Evolutionary conservation across 2,797 vertebrate species (phyloP), one percentile per base, ranked within the genome.

Genomic region (Iguana delicatissima): DNA sequence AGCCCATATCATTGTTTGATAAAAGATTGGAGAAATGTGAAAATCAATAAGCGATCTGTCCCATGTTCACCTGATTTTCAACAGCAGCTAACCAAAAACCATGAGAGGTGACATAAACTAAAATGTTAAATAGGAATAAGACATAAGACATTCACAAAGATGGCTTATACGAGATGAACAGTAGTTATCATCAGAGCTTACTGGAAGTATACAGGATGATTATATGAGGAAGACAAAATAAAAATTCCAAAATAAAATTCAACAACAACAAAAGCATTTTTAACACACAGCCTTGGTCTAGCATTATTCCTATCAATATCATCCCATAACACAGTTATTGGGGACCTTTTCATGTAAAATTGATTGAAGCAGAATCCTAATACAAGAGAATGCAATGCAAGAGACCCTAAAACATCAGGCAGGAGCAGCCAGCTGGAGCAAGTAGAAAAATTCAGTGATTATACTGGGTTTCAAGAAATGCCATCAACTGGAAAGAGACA

Each of bases 231-330:
- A n/a, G 20, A 22, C 7, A 74, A 74, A 38, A 38, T 50, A 42
- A 50, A 29, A 20, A 46, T 79, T 14, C 26, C 26, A 26, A 10
- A 26, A 26, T 79, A 24, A 50, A 50, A 79, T 46, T 5, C 38
- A 79, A 79, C 38, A 13, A 24, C 1, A 77, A 79, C 12, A 14
- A 46, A 46, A 46, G 42, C 4, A 13, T 46, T 77, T 73, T 35
- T n/a, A 55, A 24, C 32, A 35, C 22, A 57, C 35, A 74, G 6
- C 29, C 38, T 77, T 84, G 73, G 24, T 64, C 73, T 32, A 79
- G 46, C 59, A 67, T 5, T 46, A 84, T 85, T 84, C 87, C 59
- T 79, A 89, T 38, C 14, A 52, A 67, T 85, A 42, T 55, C 50
- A 67, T 50, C 38, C 8, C 38, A 26, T 38, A 50, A 64, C 16